Evolutionary conservation across 64 coral and sea anemone genomes (phyloP).

Genomic region (Anthopleura sola): DNA sequence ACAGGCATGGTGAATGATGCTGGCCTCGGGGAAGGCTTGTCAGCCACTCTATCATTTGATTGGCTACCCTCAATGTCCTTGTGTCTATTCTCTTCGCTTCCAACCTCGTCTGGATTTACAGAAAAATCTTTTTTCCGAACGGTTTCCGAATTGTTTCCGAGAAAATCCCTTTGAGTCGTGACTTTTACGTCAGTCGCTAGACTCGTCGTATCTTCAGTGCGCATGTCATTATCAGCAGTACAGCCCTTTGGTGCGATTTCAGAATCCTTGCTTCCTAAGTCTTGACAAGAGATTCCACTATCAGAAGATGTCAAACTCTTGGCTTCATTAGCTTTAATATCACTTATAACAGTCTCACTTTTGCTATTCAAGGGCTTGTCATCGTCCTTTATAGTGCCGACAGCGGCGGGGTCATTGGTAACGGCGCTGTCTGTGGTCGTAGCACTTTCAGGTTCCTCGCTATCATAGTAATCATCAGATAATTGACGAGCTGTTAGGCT

Average conservation of each 20-base stretch:
- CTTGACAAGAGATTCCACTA: neutral
- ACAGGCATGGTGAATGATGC: conserved; percentile 15
- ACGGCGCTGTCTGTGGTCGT: neutral
- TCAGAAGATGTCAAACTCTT: neutral
- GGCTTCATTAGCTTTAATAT: neutral
- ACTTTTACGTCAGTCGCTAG: neutral
- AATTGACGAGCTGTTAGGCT: conserved; percentile 43
- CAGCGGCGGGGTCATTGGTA: neutral
- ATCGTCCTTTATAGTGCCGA: neutral
- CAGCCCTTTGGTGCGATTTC: neutral
- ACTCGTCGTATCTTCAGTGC: neutral
- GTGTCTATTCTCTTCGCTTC: neutral
- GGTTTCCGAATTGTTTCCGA: neutral
- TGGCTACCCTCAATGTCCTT: neutral
- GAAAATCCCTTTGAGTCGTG: neutral
- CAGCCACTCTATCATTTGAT: neutral
- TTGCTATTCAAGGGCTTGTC: neutral
- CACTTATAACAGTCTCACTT: neutral
- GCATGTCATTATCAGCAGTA: neutral
- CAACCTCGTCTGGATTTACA: neutral
- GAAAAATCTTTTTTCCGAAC: neutral
- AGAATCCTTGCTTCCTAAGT: neutral
- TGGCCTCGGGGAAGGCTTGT: neutral
- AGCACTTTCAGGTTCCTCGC: neutral
- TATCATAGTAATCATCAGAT: neutral